Conservation (phyloP, 2,888 invertebrate species). For the Ochlodes sylvanus region DNA sequence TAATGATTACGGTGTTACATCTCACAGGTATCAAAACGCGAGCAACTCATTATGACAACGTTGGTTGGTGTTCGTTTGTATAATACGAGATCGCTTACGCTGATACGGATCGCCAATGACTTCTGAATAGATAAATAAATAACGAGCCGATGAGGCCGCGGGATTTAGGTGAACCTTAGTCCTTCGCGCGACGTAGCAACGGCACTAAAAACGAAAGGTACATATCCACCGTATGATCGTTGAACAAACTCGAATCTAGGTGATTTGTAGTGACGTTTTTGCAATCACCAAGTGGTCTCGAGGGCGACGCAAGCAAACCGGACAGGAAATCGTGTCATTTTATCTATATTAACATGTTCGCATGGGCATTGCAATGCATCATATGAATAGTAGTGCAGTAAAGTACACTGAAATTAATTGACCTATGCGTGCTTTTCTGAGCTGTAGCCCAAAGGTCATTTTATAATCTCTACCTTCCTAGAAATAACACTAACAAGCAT, state of each 20-base stretch:
- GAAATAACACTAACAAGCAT: constrained; percentile 1
- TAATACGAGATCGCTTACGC: background rate
- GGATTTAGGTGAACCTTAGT: constrained; percentile 16
- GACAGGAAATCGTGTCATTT: constrained; percentile 7
- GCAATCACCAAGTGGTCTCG: background rate
- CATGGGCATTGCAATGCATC: constrained; percentile 17
- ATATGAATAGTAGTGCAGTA: constrained; percentile 1
- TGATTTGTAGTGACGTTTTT: constrained; percentile 8
- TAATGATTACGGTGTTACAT: background rate
- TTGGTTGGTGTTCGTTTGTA: too few species aligned
- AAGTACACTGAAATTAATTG: constrained; percentile 5
- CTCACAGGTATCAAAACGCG: background rate
- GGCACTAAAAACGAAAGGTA: constrained; percentile 26
- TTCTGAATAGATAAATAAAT: constrained; percentile 10
- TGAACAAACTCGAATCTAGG: constrained; percentile 1
- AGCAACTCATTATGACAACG: background rate
- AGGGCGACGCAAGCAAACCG: constrained; percentile 2
- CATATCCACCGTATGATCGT: constrained; percentile 2
- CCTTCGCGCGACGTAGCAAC: constrained; percentile 20
- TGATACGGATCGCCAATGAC: background rate
- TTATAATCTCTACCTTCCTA: background rate
- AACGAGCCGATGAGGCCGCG: constrained; percentile 8
- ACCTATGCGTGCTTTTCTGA: background rate
- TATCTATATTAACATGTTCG: constrained; percentile 12
- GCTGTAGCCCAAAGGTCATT: background rate